Evolutionary conservation across 2,888 invertebrate species (phyloP).

Genomic region (Eremobia ochroleuca): DNA sequence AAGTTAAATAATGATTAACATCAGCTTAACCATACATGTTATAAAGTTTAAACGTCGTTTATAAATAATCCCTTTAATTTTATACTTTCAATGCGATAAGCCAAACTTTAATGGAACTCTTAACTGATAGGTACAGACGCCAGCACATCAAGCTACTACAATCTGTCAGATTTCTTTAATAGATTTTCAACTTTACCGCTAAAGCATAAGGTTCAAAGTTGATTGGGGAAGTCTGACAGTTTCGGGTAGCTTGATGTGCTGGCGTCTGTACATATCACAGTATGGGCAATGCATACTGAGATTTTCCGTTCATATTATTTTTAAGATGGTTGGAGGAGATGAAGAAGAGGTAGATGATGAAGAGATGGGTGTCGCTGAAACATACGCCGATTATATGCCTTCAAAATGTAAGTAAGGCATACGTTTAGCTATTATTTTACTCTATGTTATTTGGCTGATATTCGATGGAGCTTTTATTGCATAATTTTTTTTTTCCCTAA

Average conservation of each 20-base stretch:
- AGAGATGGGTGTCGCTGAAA: conserved; percentile 99
- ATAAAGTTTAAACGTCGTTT: background rate
- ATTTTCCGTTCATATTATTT: background rate
- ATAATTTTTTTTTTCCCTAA: background rate
- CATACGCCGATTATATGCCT: conserved; percentile 99
- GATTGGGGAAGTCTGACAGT: no score
- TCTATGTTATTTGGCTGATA: background rate
- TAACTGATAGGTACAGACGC: background rate
- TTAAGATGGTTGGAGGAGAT: conserved; percentile 90
- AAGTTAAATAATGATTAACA: background rate
- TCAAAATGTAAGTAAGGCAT: conserved; percentile 93
- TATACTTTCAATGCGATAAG: background rate
- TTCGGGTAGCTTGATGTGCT: no score
- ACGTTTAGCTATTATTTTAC: background rate
- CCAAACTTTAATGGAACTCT: background rate
- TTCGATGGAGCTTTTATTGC: no score
- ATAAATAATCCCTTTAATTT: background rate
- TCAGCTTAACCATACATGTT: background rate
- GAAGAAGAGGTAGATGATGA: conserved; percentile 98
- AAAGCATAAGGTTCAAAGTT: no score
- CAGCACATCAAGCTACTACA: no score
- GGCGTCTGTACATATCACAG: background rate
- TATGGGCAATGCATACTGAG: background rate
- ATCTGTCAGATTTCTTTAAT: no score
- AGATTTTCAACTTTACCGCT: no score